Conservation (phyloP, 2,797 vertebrate species). For the Malacoraja senta region DNA sequence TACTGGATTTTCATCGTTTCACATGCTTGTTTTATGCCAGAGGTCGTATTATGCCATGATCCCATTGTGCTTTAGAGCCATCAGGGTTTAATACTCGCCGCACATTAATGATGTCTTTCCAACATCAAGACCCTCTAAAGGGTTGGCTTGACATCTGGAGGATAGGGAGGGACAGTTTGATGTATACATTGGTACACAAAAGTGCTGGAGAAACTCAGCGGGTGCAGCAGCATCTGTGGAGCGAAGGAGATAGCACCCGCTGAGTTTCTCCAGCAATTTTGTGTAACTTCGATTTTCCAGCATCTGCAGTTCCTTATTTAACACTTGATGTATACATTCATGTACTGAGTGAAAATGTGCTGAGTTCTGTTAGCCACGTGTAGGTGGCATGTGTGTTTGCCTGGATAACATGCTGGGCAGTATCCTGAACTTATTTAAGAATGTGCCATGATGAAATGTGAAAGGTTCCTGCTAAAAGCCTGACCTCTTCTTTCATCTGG, state of each 20-base stretch:
- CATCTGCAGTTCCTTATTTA: no score
- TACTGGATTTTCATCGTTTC: not conserved
- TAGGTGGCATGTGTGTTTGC: not conserved
- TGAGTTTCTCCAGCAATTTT: no score
- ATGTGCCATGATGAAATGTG: not conserved
- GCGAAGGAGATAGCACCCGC: no score
- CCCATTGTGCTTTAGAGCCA: not conserved
- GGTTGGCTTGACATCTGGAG: not conserved
- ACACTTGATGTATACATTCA: not conserved
- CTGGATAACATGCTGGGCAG: not conserved
- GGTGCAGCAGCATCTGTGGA: no score
- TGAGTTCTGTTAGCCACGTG: not conserved
- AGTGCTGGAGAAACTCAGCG: no score
- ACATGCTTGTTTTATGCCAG: not conserved
- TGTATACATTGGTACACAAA: not conserved
- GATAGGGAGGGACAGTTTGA: not conserved
- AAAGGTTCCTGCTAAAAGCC: not conserved
- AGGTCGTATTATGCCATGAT: not conserved
- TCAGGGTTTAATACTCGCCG: not conserved
- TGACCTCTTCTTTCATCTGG: not conserved
- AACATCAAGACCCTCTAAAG: not conserved
- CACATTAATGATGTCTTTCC: not conserved
- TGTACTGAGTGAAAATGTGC: not conserved
- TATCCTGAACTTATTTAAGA: not conserved
- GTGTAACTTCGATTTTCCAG: no score